Conservation (phyloP, 2,797 vertebrate species). For the Argentina silus region DNA sequence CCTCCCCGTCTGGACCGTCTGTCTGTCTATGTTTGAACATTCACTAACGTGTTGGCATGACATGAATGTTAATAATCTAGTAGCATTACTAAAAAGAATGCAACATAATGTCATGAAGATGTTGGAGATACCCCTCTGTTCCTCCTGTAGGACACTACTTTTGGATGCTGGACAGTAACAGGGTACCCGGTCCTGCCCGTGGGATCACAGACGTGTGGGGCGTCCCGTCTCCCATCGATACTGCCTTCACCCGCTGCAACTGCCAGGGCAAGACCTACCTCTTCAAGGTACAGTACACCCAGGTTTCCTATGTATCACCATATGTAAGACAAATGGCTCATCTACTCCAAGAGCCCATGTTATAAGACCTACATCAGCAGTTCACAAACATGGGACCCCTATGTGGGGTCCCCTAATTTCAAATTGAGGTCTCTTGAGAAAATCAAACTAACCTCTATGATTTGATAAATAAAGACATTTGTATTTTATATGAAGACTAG, state of each 20-base stretch:
- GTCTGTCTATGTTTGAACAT: not conserved
- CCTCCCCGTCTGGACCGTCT: not conserved
- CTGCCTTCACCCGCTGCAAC: constrained; percentile 94
- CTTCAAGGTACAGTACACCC: constrained; percentile 83
- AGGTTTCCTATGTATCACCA: not conserved
- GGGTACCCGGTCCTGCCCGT: constrained; percentile 74
- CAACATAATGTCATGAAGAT: not conserved
- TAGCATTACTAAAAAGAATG: not conserved
- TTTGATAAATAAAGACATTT: too few relatives aligned
- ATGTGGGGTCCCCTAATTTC: too few relatives aligned
- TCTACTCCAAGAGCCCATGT: too few relatives aligned
- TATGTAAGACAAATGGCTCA: not conserved
- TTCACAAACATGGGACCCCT: too few relatives aligned
- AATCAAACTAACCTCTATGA: too few relatives aligned
- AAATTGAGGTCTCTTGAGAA: too few relatives aligned
- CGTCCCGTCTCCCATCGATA: constrained; percentile 92
- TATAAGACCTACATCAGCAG: too few relatives aligned
- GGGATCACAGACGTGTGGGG: constrained; percentile 89
- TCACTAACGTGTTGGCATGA: not conserved
- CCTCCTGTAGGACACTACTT: constrained; percentile 87
- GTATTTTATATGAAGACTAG: too few relatives aligned
- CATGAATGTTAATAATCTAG: too few relatives aligned
- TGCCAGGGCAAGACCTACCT: constrained; percentile 96
- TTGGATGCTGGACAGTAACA: constrained; percentile 84
- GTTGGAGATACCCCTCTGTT: not conserved